phyloP scores from a whole-genome alignment of 64 coral and sea anemone genomes.

The Stylophora pistillata region DNA sequence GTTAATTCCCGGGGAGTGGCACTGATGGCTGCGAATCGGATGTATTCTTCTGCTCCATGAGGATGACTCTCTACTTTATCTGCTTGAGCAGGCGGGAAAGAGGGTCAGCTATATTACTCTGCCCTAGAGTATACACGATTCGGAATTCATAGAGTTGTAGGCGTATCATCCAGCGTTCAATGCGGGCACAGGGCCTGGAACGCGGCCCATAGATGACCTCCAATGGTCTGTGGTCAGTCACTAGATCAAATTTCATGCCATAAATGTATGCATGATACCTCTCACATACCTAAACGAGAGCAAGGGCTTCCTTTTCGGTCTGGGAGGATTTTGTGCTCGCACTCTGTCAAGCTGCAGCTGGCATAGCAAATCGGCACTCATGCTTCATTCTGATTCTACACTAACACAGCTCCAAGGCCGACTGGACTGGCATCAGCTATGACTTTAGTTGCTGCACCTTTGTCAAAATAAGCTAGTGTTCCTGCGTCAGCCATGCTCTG shows the following conservation, averaged over 20 bases:
- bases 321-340: background rate
- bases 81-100: no score
- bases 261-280: no score
- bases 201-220: no score
- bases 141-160: constrained; percentile 34
- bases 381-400: no score
- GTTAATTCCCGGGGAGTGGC: no score
- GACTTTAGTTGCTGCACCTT: constrained; percentile 29
- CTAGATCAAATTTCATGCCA: no score
- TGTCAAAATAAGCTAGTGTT: constrained; percentile 35
- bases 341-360: constrained; percentile 9
- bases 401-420: constrained; percentile 30
- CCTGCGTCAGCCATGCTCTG: constrained; percentile 13
- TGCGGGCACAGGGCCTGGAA: background rate
- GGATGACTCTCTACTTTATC: no score
- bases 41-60: no score
- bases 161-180: no score
- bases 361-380: constrained; percentile 20
- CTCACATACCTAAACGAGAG: no score
- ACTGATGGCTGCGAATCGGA: constrained; percentile 16
- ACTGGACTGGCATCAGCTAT: constrained; percentile 44
- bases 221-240: no score
- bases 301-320: constrained; percentile 5
- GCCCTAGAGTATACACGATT: constrained; percentile 27
- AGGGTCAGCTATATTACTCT: no score